A percentile compares a stretch with the other conserved stretches of the same genome.
Conservation (phyloP, 2,888 invertebrate genomes). For the Platypus cylindrus region DNA sequence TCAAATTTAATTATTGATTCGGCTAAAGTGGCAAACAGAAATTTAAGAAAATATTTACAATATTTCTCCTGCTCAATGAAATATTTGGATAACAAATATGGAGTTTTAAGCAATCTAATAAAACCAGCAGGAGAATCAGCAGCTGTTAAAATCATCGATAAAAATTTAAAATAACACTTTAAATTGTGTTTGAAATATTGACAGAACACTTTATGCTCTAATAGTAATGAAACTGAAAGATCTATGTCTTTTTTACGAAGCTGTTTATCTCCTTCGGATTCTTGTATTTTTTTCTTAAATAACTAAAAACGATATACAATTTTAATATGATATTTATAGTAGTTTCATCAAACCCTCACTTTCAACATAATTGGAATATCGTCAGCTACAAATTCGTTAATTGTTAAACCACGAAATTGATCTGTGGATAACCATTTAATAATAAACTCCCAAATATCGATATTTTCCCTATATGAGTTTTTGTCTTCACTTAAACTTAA, state of each 20-base stretch:
- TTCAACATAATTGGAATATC: slow-evolving; percentile 16
- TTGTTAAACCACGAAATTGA: slow-evolving; percentile 22
- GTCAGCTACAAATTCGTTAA: slow-evolving; percentile 22
- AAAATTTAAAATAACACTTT: slow-evolving; percentile 21
- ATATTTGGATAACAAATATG: slow-evolving; percentile 18
- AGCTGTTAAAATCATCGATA: slow-evolving; percentile 17
- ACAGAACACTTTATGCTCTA: slow-evolving; percentile 21
- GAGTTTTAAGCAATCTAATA: slow-evolving; percentile 16
- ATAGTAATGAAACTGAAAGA: slow-evolving; percentile 9
- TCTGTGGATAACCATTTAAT: slow-evolving; percentile 22
- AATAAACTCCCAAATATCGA: slow-evolving; percentile 19
- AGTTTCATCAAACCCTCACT: slow-evolving; percentile 4
- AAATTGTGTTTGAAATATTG: slow-evolving; percentile 25
- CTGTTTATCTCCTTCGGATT: background rate
- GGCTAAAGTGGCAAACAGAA: slow-evolving; percentile 12
- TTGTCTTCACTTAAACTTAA: too few relatives aligned
- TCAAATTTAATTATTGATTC: slow-evolving; percentile 13
- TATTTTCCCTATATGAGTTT: slow-evolving; percentile 5
- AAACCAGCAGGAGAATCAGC: slow-evolving; percentile 11
- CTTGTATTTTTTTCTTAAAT: slow-evolving; percentile 6
- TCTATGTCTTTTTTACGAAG: slow-evolving; percentile 3
- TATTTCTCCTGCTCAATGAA: slow-evolving; percentile 11
- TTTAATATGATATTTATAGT: slow-evolving; percentile 1
- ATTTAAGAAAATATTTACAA: slow-evolving; percentile 16
- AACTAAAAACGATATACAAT: slow-evolving; percentile 8